Conservation (phyloP, 2,888 invertebrate genomes). For the Clitarchus hookeri region DNA sequence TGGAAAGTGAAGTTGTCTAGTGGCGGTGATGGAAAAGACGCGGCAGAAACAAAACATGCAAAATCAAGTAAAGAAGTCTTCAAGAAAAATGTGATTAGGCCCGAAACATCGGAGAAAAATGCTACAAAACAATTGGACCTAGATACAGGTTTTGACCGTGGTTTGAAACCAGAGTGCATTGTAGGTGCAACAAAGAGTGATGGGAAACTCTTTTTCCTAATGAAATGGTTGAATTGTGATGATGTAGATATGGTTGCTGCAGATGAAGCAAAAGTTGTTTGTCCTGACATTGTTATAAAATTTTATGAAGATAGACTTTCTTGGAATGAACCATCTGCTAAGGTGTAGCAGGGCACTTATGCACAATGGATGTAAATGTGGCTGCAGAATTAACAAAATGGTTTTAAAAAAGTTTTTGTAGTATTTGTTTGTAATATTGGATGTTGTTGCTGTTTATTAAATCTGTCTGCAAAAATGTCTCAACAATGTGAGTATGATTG, state of each 20-base stretch:
- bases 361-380: no score
- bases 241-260: conserved; percentile 12
- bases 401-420: background rate
- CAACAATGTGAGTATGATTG: no score
- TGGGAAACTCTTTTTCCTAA: conserved; percentile 6
- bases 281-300: conserved; percentile 18
- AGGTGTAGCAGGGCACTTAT: background rate
- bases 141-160: conserved; percentile 17
- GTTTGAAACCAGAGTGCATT: conserved; percentile 18
- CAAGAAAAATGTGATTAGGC: background rate
- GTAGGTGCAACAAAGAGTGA: conserved; percentile 11
- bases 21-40: background rate
- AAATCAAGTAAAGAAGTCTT: background rate
- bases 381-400: background rate
- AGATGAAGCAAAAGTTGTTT: conserved; percentile 15
- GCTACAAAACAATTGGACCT: background rate
- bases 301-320: conserved; percentile 11
- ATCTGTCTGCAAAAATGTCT: no score
- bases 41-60: background rate
- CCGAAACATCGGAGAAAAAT: background rate
- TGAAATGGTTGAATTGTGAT: background rate
- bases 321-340: conserved; percentile 2
- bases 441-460: no score
- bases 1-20: background rate
- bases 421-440: no score